Evolutionary conservation across 1,140 invertebrate species (phyloP), one percentile per base, ranked within the genome.

Genomic region (Lepeophtheirus salmonis): DNA sequence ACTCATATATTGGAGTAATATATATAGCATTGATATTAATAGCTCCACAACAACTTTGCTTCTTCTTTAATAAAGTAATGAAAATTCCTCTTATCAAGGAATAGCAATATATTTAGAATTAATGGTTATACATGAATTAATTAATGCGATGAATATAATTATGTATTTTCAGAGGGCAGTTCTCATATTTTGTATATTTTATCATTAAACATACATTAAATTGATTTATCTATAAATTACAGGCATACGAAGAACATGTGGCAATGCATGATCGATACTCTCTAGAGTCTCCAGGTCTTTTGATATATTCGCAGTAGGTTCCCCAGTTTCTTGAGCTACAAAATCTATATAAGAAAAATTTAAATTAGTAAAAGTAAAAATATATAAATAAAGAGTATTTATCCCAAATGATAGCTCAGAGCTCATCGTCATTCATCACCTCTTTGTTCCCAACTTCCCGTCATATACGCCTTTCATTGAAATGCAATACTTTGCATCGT

Each of bases 391-490:
- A 10, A 10, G 30, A 41, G 30, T n/a, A 41, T 41, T 41, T 41
- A 10, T 41, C n/a, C n/a, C n/a, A n/a, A n/a, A n/a, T n/a, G n/a
- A n/a, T n/a, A n/a, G n/a, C n/a, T n/a, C n/a, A n/a, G n/a, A n/a
- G n/a, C n/a, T 41, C n/a, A 10, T 41, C 30, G 6, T 41, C n/a
- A 6, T 41, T 41, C n/a, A 10, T 10, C n/a, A 41, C 30, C 30
- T 41, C 67, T 87, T 86, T 41, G 90, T 91, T 14, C 89, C 89
- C 20, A 95, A 83, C 65, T 62, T 68, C 90, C 89, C 90, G 83
- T 90, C 88, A 70, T 82, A 94, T 67, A 92, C 78, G 60, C 90
- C 91, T 61, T 86, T 84, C 66, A 89, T 84, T 78, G 96, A 96
- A 62, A 96, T 80, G 72, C 91, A 96, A 73, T 83, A 95, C 65